Base-by-base conservation (phyloP, 2,888 invertebrate species). In the Aphodius granarius region DNA sequence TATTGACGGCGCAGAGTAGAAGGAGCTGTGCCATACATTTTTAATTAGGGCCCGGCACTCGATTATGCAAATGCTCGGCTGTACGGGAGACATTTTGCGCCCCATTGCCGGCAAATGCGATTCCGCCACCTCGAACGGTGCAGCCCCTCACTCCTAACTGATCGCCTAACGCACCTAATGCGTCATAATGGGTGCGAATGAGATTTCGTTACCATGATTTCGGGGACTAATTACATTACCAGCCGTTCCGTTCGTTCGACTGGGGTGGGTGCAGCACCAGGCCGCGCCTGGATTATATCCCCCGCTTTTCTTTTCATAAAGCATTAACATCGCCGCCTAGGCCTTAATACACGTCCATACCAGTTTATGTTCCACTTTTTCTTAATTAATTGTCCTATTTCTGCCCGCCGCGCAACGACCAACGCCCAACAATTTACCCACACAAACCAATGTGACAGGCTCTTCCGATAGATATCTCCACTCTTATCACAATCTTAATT, bases 21-120 rank as follows among this genome's bases (percentile, higher is more conserved):
- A 43, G 43, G 43, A 43, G 82, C 82, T 83, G 84, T 83, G 85
- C 83, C 82, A 82, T 85, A 84, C 85, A 85, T 86, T 86, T 86
- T 86, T 86, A 86, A 86, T 86, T 86, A 83, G 83, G 81, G 20
- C 68, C 68, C 19, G 68, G 68, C 81, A 78, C 83, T 81, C 85
- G 84, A 85, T 86, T 86, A 86, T 86, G 86, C 85, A 86, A 85
- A 86, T 85, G 83, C 81, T n/a, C n/a, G 81, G 82, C 83, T 83
- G 83, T 81, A 82, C 80, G 83, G n/a, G n/a, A n/a, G n/a, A 81
- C 81, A 83, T 86, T 86, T 86, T 86, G 86, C 84, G 79, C 83
- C 83, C 85, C 86, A 86, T 86, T 85, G 85, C 84, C 82, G 82
- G 82, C 82, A 82, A 86, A 85, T 85, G 84, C 85, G 85, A 86